Evolutionary conservation across 2,888 invertebrate genomes (phyloP).

Genomic region (Xylota sylvarum): DNA sequence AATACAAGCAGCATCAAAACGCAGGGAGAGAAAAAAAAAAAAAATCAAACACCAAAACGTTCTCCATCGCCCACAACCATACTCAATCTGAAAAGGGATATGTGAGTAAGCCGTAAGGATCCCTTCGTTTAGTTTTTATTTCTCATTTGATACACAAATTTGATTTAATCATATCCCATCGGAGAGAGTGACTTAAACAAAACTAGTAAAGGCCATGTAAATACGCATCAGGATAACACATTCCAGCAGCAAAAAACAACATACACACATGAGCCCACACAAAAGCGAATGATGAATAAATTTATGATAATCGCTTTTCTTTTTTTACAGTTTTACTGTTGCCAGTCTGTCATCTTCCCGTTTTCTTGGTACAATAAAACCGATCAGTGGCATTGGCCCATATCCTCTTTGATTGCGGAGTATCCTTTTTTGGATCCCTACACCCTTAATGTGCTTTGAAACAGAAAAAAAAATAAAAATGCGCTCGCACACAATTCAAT

Average conservation of each 20-base stretch:
- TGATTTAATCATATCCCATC: conserved; percentile 73
- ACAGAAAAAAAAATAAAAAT: conserved; percentile 15
- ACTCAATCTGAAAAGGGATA: conserved; percentile 14
- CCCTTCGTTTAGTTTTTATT: conserved; percentile 67
- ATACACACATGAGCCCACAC: background rate
- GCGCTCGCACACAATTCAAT: conserved; percentile 65
- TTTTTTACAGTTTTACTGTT: conserved; percentile 31
- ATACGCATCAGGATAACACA: conserved; percentile 46
- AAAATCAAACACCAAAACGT: conserved; percentile 42
- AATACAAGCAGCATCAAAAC: conserved; percentile 14
- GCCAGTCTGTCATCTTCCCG: conserved; percentile 6
- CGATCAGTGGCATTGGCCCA: conserved; percentile 62
- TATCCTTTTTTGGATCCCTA: conserved; percentile 20
- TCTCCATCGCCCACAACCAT: conserved; percentile 8
- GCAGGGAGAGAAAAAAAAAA: conserved; percentile 10
- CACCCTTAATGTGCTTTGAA: conserved; percentile 20
- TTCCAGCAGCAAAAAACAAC: background rate
- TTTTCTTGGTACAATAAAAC: conserved; percentile 40
- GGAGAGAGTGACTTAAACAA: conserved; percentile 51
- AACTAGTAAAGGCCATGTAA: conserved; percentile 64
- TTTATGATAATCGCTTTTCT: conserved; percentile 66
- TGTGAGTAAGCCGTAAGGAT: conserved; percentile 57
- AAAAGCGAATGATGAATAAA: conserved; percentile 67
- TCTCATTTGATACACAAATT: conserved; percentile 73
- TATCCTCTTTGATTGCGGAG: conserved; percentile 64